A percentile compares a stretch with the other conserved stretches of the same genome.
Conservation (phyloP, 1,140 invertebrate species). For the Eciton burchellii region DNA sequence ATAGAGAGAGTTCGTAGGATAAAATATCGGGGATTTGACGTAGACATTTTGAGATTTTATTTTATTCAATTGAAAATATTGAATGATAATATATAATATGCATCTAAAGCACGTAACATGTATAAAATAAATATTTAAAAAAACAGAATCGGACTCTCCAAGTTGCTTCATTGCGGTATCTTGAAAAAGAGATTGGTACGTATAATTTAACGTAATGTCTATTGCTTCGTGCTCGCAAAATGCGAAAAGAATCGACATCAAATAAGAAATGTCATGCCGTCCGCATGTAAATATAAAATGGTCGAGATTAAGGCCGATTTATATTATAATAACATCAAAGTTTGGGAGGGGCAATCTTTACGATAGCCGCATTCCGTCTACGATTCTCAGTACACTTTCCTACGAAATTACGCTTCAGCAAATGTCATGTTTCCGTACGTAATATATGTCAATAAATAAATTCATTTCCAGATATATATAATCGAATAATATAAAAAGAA, state of each 20-base stretch:
- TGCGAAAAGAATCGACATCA: conserved; percentile 35
- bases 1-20: not conserved
- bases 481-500: conserved; percentile 8
- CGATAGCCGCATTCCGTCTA: conserved; percentile 16
- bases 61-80: not conserved
- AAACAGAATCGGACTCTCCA: not conserved
- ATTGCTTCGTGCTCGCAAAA: conserved; percentile 42
- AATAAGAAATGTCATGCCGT: conserved; percentile 48
- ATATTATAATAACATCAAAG: conserved; percentile 41
- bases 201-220: not conserved
- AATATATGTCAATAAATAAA: conserved; percentile 1
- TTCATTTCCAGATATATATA: not conserved
- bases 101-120: not conserved
- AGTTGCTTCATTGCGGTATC: not conserved
- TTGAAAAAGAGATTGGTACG: not conserved
- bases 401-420: not conserved
- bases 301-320: conserved; percentile 10
- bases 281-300: conserved; percentile 50
- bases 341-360: conserved; percentile 38
- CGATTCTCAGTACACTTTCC: not conserved
- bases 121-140: not conserved
- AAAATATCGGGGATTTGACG: too few relatives aligned
- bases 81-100: not conserved
- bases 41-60: not conserved
- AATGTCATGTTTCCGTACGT: conserved; percentile 1